phyloP scores from a whole-genome alignment of 2,113 vertebrate genomes.

The Aspidoscelis tigris region DNA sequence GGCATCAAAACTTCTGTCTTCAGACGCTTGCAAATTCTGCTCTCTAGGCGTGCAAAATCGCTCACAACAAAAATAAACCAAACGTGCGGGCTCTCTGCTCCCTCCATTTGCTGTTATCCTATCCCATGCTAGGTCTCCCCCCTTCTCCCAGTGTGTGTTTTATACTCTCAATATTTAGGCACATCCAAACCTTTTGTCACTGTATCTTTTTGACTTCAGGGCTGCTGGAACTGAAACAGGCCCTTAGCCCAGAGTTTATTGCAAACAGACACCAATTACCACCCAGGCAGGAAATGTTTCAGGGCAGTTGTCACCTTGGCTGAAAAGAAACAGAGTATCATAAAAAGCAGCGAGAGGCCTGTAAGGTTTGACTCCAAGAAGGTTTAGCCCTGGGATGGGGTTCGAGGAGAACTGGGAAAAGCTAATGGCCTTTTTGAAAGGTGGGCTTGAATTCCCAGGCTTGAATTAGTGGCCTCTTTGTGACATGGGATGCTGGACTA shows the following conservation, averaged over 20 bases:
- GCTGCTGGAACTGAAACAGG: rapidly evolving
- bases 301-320: not conserved
- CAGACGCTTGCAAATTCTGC: too few relatives aligned
- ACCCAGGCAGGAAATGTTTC: not conserved
- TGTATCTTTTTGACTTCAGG: not conserved
- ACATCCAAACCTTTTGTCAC: not conserved
- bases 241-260: not conserved
- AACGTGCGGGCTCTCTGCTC: too few relatives aligned
- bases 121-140: too few relatives aligned
- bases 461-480: too few relatives aligned
- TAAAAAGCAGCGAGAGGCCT: not conserved
- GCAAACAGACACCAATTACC: rapidly evolving
- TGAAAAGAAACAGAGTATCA: not conserved
- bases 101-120: too few relatives aligned
- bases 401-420: constrained; percentile 55
- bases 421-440: constrained; percentile 61
- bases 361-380: not conserved
- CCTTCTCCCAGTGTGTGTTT: too few relatives aligned
- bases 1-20: too few relatives aligned
- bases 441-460: constrained; percentile 54
- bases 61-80: too few relatives aligned
- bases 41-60: too few relatives aligned
- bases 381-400: not conserved
- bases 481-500: too few relatives aligned
- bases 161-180: too few relatives aligned